Evolutionary conservation across 2,797 vertebrate genomes (phyloP).

Genomic region (Coregonus ussuriensis): DNA sequence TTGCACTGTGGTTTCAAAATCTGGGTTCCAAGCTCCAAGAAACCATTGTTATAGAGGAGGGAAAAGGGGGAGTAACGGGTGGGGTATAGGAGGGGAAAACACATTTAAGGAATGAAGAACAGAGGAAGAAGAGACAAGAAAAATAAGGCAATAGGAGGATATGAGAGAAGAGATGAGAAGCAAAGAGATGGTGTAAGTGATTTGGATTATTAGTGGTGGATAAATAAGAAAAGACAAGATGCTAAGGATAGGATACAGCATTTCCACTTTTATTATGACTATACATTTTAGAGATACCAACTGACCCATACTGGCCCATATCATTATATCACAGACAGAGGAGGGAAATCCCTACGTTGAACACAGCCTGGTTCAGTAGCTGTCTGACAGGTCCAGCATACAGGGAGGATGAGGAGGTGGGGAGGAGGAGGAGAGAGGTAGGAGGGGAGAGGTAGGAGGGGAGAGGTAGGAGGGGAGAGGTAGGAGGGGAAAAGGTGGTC

Average conservation of each 20-base stretch:
- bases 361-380: not conserved
- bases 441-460: not conserved
- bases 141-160: not conserved
- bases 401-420: not conserved
- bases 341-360: slow-evolving; percentile 53
- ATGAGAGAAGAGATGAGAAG: not conserved
- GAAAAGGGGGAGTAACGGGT: not conserved
- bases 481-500: not conserved
- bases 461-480: not conserved
- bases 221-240: not conserved
- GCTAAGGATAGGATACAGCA: not conserved
- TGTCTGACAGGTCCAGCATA: not conserved
- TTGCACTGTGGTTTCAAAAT: slow-evolving; percentile 60
- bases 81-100: slow-evolving; percentile 19
- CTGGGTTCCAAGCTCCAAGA: slow-evolving; percentile 40
- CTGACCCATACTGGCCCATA: not conserved
- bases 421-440: too few relatives aligned
- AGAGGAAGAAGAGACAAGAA: not conserved
- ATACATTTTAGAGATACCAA: not conserved
- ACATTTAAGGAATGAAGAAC: slow-evolving; percentile 17
- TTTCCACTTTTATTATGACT: not conserved
- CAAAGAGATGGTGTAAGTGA: not conserved
- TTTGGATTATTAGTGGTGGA: not conserved
- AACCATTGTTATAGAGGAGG: slow-evolving; percentile 50
- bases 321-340: slow-evolving; percentile 14